A percentile compares a stretch with the other conserved stretches of the same genome.
phyloP scores from a whole-genome alignment of 2,797 vertebrate genomes.

The Columba guinea region DNA sequence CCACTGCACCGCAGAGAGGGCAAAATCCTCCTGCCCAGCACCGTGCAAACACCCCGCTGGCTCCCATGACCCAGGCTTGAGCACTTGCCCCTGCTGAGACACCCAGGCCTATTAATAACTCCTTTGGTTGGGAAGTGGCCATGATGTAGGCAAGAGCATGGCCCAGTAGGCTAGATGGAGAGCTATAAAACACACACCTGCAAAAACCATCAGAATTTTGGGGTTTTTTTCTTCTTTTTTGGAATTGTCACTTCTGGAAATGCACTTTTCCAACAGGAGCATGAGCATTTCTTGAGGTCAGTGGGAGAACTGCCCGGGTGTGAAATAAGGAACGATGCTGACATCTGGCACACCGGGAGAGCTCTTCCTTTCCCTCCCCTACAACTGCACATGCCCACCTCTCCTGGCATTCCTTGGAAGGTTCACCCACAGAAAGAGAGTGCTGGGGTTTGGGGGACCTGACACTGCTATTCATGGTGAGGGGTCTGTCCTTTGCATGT shows the following conservation, averaged over 20 bases:
- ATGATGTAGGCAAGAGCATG: background rate
- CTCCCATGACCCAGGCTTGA: background rate
- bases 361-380: background rate
- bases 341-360: background rate
- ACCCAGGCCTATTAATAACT: background rate
- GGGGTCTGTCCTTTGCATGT: background rate
- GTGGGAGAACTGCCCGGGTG: background rate
- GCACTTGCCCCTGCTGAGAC: background rate
- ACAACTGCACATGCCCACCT: background rate
- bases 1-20: background rate
- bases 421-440: background rate
- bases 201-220: background rate
- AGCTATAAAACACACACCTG: background rate
- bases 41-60: background rate
- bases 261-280: background rate
- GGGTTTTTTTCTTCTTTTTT: background rate
- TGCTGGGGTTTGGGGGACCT: background rate
- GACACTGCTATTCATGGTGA: background rate
- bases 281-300: background rate
- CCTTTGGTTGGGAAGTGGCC: background rate
- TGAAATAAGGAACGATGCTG: background rate
- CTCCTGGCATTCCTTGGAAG: background rate
- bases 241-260: background rate
- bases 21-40: background rate
- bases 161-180: background rate